Percentiles rank a stretch among this genome's conserved stretches.
Evolutionary conservation across 2,113 vertebrate genomes (phyloP).

Genomic region (Percopsis transmontana): DNA sequence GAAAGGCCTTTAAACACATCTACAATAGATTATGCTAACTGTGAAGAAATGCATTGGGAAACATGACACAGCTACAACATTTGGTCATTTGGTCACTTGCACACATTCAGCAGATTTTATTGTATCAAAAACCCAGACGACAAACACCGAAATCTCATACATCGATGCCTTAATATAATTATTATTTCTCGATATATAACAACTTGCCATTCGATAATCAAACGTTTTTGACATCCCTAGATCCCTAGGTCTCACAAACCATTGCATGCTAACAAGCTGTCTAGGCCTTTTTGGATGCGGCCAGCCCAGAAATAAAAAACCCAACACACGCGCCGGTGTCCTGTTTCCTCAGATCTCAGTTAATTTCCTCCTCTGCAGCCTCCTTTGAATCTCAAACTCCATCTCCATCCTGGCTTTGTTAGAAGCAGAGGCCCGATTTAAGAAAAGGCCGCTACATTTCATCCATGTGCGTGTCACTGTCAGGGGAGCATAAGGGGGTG

Average conservation of each 20-base stretch:
- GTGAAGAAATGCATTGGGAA: too few relatives aligned
- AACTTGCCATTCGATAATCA: too few relatives aligned
- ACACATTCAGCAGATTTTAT: too few relatives aligned
- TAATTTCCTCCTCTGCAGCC: conserved; percentile 28
- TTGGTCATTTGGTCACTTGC: too few relatives aligned
- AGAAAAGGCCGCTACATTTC: conserved; percentile 45
- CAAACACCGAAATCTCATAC: too few relatives aligned
- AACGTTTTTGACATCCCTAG: background rate
- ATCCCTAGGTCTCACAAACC: background rate
- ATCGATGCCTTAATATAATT: too few relatives aligned
- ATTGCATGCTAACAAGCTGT: background rate
- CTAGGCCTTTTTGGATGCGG: background rate
- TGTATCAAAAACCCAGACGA: too few relatives aligned
- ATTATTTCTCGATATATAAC: too few relatives aligned
- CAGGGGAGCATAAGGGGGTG: conserved; percentile 36
- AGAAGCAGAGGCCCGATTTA: conserved; percentile 11
- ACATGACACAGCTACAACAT: too few relatives aligned
- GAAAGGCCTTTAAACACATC: too few relatives aligned
- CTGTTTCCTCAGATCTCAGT: conserved; percentile 19
- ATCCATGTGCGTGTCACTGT: conserved; percentile 56
- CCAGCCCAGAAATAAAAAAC: conserved; percentile 2
- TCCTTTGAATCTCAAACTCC: conserved; percentile 40
- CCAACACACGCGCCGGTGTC: background rate
- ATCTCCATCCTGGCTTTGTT: conserved; percentile 4
- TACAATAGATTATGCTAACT: too few relatives aligned